phyloP scores from a whole-genome alignment of 2,113 vertebrate species.

The Lipotes vexillifer region DNA sequence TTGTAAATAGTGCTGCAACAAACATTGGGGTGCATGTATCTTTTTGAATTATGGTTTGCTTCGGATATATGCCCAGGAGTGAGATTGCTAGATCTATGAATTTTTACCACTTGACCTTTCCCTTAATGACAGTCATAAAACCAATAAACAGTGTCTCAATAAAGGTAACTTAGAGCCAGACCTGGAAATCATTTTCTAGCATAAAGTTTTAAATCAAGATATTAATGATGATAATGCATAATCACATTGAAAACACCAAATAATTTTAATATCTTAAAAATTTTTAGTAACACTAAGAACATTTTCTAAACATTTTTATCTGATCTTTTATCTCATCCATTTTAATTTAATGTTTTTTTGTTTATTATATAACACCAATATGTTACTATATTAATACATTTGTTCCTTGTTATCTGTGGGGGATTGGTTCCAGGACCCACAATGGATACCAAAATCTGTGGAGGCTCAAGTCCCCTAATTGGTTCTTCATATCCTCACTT shows the following conservation, averaged over 20 bases:
- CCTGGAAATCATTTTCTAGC: neutral
- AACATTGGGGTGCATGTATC: too few relatives aligned
- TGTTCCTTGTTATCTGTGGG: neutral
- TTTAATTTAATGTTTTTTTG: neutral
- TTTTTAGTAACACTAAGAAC: neutral
- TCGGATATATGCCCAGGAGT: too few relatives aligned
- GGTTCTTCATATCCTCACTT: neutral
- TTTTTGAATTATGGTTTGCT: too few relatives aligned
- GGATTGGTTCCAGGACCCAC: neutral
- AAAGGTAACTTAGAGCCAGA: neutral
- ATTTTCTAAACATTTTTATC: neutral
- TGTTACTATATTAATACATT: neutral
- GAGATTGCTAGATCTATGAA: neutral
- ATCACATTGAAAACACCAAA: neutral
- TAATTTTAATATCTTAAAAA: neutral
- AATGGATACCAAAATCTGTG: neutral
- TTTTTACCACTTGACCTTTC: slow-evolving; percentile 30
- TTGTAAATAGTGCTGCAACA: too few relatives aligned
- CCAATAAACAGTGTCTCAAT: neutral
- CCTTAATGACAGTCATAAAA: neutral
- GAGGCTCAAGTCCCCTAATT: neutral
- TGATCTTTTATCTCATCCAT: neutral
- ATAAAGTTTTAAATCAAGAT: neutral
- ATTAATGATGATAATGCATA: neutral
- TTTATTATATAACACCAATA: neutral